Conservation (phyloP, 2,888 invertebrate species). For the Agrochola lota region DNA sequence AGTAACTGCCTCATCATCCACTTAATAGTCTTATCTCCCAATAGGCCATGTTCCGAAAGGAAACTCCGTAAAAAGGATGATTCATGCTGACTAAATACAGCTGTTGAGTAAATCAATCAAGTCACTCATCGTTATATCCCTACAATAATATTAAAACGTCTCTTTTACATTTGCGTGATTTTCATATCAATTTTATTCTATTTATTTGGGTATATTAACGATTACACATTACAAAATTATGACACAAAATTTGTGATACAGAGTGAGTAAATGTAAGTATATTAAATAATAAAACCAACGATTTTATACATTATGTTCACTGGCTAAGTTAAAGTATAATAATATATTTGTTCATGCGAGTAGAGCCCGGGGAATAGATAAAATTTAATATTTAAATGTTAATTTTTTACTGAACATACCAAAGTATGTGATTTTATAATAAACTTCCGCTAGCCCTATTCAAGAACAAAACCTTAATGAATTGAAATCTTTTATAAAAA, state of each 20-base stretch:
- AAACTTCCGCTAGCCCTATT: too few relatives aligned
- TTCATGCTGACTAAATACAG: slow-evolving; percentile 10
- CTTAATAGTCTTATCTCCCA: slow-evolving; percentile 39
- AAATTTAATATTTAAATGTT: background rate
- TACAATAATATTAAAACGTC: too few relatives aligned
- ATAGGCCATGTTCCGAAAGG: slow-evolving; percentile 11
- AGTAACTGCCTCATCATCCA: slow-evolving; percentile 50
- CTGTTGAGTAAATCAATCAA: background rate
- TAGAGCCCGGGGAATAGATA: background rate
- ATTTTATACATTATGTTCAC: too few relatives aligned
- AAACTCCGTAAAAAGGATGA: slow-evolving; percentile 20
- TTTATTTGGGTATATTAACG: too few relatives aligned
- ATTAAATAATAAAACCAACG: too few relatives aligned
- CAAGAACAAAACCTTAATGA: too few relatives aligned
- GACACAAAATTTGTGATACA: too few relatives aligned
- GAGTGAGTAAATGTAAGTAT: too few relatives aligned
- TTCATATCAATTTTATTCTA: too few relatives aligned
- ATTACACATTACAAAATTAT: too few relatives aligned
- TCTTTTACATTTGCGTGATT: background rate
- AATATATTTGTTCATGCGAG: background rate
- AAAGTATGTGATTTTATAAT: too few relatives aligned
- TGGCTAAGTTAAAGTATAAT: background rate
- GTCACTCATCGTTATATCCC: background rate
- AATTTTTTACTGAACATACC: background rate
- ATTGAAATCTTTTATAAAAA: too few relatives aligned